Evolutionary conservation across 2,888 invertebrate species (phyloP).

Genomic region (Uloborus plumipes): DNA sequence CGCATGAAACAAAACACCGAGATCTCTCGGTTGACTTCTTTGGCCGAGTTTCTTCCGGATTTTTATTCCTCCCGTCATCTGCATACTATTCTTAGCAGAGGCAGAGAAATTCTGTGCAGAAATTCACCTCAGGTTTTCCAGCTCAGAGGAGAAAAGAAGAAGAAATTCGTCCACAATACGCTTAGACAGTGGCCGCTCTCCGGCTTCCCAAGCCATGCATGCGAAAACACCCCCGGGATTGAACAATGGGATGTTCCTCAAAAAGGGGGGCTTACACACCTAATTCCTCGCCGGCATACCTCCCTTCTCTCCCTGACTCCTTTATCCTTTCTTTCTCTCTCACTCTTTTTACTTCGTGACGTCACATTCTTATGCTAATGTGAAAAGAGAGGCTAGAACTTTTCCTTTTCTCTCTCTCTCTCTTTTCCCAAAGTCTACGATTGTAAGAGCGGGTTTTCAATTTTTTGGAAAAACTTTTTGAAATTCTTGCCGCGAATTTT

Average conservation of each 20-base stretch:
- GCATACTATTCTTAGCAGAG: slow-evolving; percentile 32
- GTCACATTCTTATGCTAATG: slow-evolving; percentile 63
- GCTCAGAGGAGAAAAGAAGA: slow-evolving; percentile 43
- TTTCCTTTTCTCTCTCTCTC: slow-evolving; percentile 27
- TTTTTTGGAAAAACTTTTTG: slow-evolving; percentile 24
- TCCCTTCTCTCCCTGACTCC: slow-evolving; percentile 10
- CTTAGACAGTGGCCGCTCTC: slow-evolving; percentile 40
- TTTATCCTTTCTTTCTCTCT: slow-evolving; percentile 14
- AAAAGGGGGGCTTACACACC: slow-evolving; percentile 54
- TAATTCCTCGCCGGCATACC: slow-evolving; percentile 46
- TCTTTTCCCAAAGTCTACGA: slow-evolving; percentile 1
- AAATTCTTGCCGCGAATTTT: slow-evolving; percentile 32
- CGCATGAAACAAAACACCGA: slow-evolving; percentile 46
- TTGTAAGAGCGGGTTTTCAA: slow-evolving; percentile 20
- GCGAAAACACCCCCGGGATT: slow-evolving; percentile 59
- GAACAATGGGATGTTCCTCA: slow-evolving; percentile 43
- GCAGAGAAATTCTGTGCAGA: slow-evolving; percentile 39
- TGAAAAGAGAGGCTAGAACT: slow-evolving; percentile 28
- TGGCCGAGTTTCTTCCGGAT: slow-evolving; percentile 18
- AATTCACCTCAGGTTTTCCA: slow-evolving; percentile 36
- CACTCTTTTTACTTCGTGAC: slow-evolving; percentile 32
- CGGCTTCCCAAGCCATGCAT: slow-evolving; percentile 60
- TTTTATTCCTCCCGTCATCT: slow-evolving; percentile 49
- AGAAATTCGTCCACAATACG: slow-evolving; percentile 36
- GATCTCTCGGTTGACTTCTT: slow-evolving; percentile 22